Conservation (phyloP, 2,797 vertebrate genomes). For the Periparus ater region DNA sequence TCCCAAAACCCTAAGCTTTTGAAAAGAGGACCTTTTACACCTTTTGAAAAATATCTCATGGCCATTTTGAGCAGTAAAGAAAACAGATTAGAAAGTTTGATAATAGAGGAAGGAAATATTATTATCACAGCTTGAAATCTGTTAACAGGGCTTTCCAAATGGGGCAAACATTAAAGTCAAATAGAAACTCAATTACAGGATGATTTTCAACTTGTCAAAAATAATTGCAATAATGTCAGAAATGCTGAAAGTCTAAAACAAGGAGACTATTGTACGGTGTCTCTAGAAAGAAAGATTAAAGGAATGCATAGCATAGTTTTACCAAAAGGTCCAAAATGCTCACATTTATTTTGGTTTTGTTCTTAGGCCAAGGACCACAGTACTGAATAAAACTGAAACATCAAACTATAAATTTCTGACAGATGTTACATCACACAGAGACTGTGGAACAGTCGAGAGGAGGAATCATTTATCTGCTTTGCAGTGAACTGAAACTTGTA, state of each 20-base stretch:
- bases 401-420: slow-evolving; percentile 25
- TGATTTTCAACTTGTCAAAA: slow-evolving; percentile 80
- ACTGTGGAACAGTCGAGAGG: neutral
- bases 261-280: slow-evolving; percentile 67
- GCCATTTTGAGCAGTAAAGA: slow-evolving; percentile 56
- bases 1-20: neutral
- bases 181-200: slow-evolving; percentile 78
- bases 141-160: slow-evolving; percentile 72
- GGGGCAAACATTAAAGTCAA: slow-evolving; percentile 72
- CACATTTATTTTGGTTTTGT: slow-evolving; percentile 63
- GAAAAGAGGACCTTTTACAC: slow-evolving; percentile 27
- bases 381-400: slow-evolving; percentile 30
- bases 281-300: slow-evolving; percentile 67
- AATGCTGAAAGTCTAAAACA: slow-evolving; percentile 66
- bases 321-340: slow-evolving; percentile 41
- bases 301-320: neutral
- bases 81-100: slow-evolving; percentile 74
- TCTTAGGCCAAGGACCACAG: slow-evolving; percentile 61
- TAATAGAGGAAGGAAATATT: slow-evolving; percentile 77
- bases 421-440: slow-evolving; percentile 47
- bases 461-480: slow-evolving; percentile 44
- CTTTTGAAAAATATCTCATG: slow-evolving; percentile 62
- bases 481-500: neutral
- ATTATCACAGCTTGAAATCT: slow-evolving; percentile 76
- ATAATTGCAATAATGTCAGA: slow-evolving; percentile 76